Evolutionary conservation across 2,797 vertebrate genomes (phyloP).

Genomic region (Microhierax caerulescens): DNA sequence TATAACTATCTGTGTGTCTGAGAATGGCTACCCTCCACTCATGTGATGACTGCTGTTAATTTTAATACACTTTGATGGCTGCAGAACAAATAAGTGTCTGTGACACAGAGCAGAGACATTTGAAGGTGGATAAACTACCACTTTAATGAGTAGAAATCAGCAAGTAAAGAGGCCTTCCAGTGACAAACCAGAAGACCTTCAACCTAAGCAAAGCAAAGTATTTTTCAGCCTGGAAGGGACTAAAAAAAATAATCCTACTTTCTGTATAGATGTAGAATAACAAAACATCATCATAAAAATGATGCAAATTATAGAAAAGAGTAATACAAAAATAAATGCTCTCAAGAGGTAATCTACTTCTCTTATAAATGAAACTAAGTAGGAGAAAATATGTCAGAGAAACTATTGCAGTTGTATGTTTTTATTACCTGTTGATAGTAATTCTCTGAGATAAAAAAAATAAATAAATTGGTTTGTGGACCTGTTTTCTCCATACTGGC

Average conservation of each 20-base stretch:
- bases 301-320: not conserved
- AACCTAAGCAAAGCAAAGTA: constrained; percentile 53
- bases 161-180: constrained; percentile 80
- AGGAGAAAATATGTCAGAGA: not conserved
- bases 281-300: not conserved
- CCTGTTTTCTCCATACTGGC: not conserved
- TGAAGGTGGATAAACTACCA: constrained; percentile 79
- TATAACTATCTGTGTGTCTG: constrained; percentile 67
- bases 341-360: not conserved
- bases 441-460: not conserved
- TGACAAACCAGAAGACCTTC: constrained; percentile 71
- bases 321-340: not conserved
- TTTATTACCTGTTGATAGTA: constrained; percentile 35
- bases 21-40: constrained; percentile 68
- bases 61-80: constrained; percentile 90
- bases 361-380: not conserved
- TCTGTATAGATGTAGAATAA: not conserved
- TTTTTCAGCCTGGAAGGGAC: constrained; percentile 11
- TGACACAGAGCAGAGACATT: constrained; percentile 86
- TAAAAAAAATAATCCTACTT: not conserved
- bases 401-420: not conserved
- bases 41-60: constrained; percentile 85
- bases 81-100: constrained; percentile 87
- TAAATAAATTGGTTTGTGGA: not conserved
- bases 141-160: constrained; percentile 89